Evolutionary conservation across 2,797 vertebrate genomes (phyloP).

Genomic region (Muscicapa striata): DNA sequence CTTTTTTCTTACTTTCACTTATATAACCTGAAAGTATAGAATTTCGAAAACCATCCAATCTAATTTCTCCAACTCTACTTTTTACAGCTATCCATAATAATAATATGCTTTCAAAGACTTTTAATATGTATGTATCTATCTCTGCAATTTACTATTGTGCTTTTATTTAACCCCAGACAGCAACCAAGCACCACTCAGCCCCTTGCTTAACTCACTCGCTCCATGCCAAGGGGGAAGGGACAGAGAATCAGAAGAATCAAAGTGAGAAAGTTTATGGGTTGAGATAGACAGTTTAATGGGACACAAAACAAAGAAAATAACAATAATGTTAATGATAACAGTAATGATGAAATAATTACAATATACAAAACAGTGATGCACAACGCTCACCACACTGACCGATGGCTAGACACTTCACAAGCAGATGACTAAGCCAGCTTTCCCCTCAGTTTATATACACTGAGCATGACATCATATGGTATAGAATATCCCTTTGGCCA

Average conservation of each 20-base stretch:
- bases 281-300: background rate
- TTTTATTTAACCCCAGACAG: background rate
- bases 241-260: background rate
- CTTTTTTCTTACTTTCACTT: background rate
- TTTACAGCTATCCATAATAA: background rate
- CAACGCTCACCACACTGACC: fast-evolving
- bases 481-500: background rate
- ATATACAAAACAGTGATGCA: background rate
- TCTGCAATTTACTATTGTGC: background rate
- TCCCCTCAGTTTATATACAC: background rate
- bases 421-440: background rate
- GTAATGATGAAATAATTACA: background rate
- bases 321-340: background rate
- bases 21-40: background rate
- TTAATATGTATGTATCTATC: background rate
- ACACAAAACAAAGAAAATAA: background rate
- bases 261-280: background rate
- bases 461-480: background rate
- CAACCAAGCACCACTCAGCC: background rate
- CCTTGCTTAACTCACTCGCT: fast-evolving
- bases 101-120: background rate
- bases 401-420: background rate
- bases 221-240: background rate
- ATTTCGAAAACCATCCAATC: background rate
- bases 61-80: background rate